These are phyloP conservation scores for Aleiodes leptofemur DNA, from an alignment of 2,888 invertebrate species.

Conservation along the genomic window DNA sequence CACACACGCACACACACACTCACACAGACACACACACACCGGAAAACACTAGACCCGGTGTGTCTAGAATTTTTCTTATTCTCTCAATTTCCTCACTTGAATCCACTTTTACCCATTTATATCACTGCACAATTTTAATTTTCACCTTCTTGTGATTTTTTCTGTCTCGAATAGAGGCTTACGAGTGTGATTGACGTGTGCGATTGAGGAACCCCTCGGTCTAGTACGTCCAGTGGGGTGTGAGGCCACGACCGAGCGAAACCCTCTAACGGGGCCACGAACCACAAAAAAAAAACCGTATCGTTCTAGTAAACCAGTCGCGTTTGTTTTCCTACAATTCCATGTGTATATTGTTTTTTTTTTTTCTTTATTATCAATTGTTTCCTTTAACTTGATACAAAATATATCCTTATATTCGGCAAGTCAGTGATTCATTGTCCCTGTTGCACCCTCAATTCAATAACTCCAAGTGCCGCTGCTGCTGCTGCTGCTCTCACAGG, in stretches of 20 bases:
- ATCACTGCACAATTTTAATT: conserved; percentile 22
- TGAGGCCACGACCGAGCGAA: conserved; percentile 58
- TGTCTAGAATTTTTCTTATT: neutral
- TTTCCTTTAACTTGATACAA: neutral
- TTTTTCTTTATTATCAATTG: neutral
- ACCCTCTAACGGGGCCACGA: conserved; percentile 61
- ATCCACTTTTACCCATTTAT: conserved; percentile 9
- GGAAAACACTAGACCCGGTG: conserved; percentile 19
- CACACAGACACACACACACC: conserved; percentile 24
- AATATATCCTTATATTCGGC: too few species aligned
- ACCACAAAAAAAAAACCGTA: conserved; percentile 56
- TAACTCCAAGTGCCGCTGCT: too few species aligned
- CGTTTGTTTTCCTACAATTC: neutral
- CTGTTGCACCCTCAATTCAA: too few species aligned
- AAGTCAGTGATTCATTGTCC: too few species aligned
- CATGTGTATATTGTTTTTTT: neutral
- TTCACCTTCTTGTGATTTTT: neutral
- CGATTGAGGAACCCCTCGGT: conserved; percentile 52
- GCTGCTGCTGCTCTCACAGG: too few species aligned
- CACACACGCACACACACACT: conserved; percentile 9
- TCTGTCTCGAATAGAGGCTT: conserved; percentile 28
- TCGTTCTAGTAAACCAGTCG: conserved; percentile 39
- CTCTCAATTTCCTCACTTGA: neutral
- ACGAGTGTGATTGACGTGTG: conserved; percentile 39
- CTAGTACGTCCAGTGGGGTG: conserved; percentile 51